Conservation (phyloP, 2,888 invertebrate genomes). For the Candidula unifasciata region DNA sequence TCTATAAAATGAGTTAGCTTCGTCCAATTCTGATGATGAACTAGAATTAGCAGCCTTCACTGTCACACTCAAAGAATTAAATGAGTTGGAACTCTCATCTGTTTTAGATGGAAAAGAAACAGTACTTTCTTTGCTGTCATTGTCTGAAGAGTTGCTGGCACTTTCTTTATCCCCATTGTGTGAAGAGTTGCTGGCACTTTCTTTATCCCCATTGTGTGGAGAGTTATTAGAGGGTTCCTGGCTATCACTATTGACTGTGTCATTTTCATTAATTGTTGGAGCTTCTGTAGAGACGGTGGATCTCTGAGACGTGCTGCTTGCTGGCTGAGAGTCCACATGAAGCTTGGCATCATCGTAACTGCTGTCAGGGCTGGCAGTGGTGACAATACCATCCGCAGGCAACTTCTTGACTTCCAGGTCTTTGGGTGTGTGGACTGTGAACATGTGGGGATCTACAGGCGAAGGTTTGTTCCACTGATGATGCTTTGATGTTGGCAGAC, state of each 20-base stretch:
- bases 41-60: slow-evolving; percentile 43
- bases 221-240: too few relatives aligned
- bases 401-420: slow-evolving; percentile 52
- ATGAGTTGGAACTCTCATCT: neutral
- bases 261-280: slow-evolving; percentile 32
- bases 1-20: slow-evolving; percentile 60
- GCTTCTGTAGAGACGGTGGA: neutral
- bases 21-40: slow-evolving; percentile 52
- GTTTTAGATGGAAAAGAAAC: neutral
- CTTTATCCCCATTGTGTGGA: too few relatives aligned
- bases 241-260: neutral
- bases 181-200: neutral
- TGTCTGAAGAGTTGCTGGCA: neutral
- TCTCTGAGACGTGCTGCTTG: neutral
- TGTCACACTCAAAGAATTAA: slow-evolving; percentile 45
- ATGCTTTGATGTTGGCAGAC: neutral
- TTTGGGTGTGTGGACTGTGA: slow-evolving; percentile 51
- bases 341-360: slow-evolving; percentile 60
- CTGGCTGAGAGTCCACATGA: neutral
- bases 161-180: too few relatives aligned
- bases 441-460: neutral
- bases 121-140: neutral
- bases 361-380: slow-evolving; percentile 68
- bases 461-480: neutral
- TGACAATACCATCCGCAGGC: slow-evolving; percentile 65